Base-by-base conservation (phyloP, 2,797 vertebrate genomes). In the Xiphophorus birchmanni region DNA sequence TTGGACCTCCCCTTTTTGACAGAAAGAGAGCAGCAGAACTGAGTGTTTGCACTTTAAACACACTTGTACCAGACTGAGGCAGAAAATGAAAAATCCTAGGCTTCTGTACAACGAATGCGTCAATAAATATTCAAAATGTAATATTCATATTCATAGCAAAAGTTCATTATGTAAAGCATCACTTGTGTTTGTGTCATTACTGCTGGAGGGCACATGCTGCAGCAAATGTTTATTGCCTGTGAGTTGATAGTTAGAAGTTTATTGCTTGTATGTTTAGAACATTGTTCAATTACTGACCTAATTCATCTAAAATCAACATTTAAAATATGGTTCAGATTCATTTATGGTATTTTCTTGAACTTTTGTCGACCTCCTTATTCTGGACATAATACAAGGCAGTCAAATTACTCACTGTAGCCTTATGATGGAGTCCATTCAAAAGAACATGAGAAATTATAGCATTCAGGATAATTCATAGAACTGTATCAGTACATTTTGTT, bases 1-100 rank as follows among this genome's bases (percentile, higher is more conserved):
- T 7, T 11, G 37, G 84, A 80, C 83, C 83, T 42, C 82, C 86
- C 72, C 67, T 74, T 78, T 37, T 7, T 92, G 91, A 91, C 88
- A 92, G 93, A 93, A 90, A 75, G 83, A 82, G 86, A 91, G 79
- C 89, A 89, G 74, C 58, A 44, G 78, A 60, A 85, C 77, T 50
- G 80, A 84, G 76, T 54, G 58, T 77, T 78, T 81, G 71, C 82
- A 74, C 47, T 87, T 82, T 47, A 71, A 47, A 83, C 73, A 82
- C 79, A 78, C 71, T 82, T 75, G 63, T 72, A 40, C 50, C 37
- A 80, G 50, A 81, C 42, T 1, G 13, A 78, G 35, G 74, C 32
- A 48, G 74, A 74, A 82, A 71, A 48, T 67, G 42, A 77, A 85
- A 35, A 73, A 84, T 81, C 44, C 76, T 40, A 81, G 65, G 48